phyloP scores from a whole-genome alignment of 1,140 invertebrate genomes.

The Danaus plexippus region DNA sequence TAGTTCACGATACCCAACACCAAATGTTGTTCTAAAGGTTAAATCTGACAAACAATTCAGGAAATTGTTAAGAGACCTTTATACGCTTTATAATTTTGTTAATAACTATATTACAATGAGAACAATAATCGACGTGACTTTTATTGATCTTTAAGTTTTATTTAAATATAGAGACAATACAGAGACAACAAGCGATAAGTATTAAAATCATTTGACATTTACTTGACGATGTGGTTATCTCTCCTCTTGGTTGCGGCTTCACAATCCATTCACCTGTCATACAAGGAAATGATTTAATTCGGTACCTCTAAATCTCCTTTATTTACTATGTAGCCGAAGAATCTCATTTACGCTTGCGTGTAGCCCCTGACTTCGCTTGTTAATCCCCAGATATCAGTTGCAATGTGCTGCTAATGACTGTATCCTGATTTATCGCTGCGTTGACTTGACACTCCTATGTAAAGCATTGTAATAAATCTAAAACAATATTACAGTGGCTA shows the following conservation, averaged over 20 bases:
- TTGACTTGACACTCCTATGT: conserved; percentile 49
- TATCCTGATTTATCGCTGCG: conserved; percentile 52
- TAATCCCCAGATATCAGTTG: conserved; percentile 42
- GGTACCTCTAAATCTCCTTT: conserved; percentile 4
- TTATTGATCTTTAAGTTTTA: too few relatives aligned
- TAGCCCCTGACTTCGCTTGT: conserved; percentile 24
- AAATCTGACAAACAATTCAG: conserved; percentile 17
- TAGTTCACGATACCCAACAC: conserved; percentile 49
- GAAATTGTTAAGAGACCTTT: too few relatives aligned
- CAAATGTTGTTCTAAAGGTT: conserved; percentile 53
- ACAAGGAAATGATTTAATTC: conserved; percentile 22
- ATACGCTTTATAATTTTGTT: too few relatives aligned
- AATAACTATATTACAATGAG: too few relatives aligned
- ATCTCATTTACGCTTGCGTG: conserved; percentile 19
- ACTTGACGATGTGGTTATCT: conserved; percentile 15
- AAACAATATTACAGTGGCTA: too few relatives aligned
- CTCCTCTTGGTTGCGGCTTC: conserved; percentile 13
- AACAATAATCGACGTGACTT: too few relatives aligned
- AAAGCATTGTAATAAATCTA: conserved; percentile 5
- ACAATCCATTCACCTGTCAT: conserved; percentile 17
- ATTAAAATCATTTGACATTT: conserved; percentile 14
- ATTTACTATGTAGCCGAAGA: conserved; percentile 10
- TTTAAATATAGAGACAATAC: too few relatives aligned
- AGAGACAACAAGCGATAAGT: too few relatives aligned
- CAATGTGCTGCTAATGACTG: conserved; percentile 46